Evolutionary conservation across 2,888 invertebrate genomes (phyloP).

Genomic region (Apodemia hepburni): DNA sequence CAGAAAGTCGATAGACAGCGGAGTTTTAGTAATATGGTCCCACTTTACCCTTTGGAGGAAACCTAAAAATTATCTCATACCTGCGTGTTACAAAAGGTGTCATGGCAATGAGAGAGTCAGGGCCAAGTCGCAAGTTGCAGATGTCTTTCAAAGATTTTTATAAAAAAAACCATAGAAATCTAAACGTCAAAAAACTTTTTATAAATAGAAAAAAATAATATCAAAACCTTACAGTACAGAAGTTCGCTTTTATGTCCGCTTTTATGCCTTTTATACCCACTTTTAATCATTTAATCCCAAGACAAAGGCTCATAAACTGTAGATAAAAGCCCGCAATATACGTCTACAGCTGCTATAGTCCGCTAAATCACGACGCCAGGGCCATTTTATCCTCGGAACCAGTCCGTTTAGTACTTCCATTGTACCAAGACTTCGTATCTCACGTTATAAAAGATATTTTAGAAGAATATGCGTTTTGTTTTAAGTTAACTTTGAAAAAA

Average conservation of each 20-base stretch:
- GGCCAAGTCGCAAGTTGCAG: no score
- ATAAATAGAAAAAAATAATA: background rate
- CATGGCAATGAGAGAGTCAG: no score
- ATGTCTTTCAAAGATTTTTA: no score
- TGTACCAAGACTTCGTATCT: background rate
- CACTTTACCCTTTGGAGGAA: no score
- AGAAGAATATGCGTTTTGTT: background rate
- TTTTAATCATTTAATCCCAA: slow-evolving; percentile 7
- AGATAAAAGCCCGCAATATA: slow-evolving; percentile 31
- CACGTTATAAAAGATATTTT: slow-evolving; percentile 5
- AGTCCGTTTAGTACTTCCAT: slow-evolving; percentile 3
- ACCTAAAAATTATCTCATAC: no score
- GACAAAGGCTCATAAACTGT: slow-evolving; percentile 34
- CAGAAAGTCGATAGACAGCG: no score
- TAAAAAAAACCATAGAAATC: background rate
- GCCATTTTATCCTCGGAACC: slow-evolving; percentile 31
- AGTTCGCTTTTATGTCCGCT: background rate
- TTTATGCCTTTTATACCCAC: background rate
- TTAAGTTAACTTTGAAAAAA: background rate
- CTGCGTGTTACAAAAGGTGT: no score
- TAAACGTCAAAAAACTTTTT: background rate
- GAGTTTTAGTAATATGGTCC: no score
- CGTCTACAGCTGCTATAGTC: slow-evolving; percentile 24
- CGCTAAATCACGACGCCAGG: slow-evolving; percentile 40
- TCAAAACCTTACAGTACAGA: background rate